Evolutionary conservation across 2,797 vertebrate species (phyloP).

Genomic region (Microctenopoma stevenorrisi): DNA sequence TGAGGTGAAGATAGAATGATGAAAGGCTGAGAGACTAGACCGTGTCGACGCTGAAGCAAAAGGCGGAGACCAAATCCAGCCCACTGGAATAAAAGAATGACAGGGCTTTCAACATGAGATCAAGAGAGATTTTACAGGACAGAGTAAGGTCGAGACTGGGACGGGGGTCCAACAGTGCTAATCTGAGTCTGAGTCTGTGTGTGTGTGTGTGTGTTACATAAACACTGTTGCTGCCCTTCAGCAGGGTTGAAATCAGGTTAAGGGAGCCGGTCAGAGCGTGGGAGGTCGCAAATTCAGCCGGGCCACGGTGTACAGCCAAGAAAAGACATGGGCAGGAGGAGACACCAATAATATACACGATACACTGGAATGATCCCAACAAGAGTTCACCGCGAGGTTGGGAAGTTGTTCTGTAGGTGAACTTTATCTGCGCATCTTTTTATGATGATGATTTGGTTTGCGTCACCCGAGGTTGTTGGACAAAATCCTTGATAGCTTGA

Average conservation of each 20-base stretch:
- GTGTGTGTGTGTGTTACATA: constrained; percentile 26
- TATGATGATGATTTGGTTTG: no score
- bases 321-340: constrained; percentile 17
- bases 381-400: constrained; percentile 9
- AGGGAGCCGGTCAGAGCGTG: constrained; percentile 32
- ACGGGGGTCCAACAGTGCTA: constrained; percentile 38
- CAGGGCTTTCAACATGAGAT: constrained; percentile 36
- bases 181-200: constrained; percentile 41
- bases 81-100: background rate
- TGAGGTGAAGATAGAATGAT: constrained; percentile 3
- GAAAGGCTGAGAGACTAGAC: background rate
- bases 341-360: constrained; percentile 1
- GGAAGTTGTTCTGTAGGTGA: background rate
- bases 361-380: background rate
- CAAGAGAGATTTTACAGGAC: constrained; percentile 36
- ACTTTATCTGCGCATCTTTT: no score
- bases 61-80: constrained; percentile 26
- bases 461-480: background rate
- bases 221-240: constrained; percentile 26
- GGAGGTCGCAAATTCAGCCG: constrained; percentile 33
- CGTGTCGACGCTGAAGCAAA: constrained; percentile 6
- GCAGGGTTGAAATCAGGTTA: constrained; percentile 40
- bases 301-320: constrained; percentile 24
- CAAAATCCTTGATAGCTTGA: constrained; percentile 12
- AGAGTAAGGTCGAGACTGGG: constrained; percentile 12